A percentile compares a stretch with the other conserved stretches of the same genome.
These are phyloP conservation scores for Mobula hypostoma DNA, from an alignment of 2,113 vertebrate genomes.

Conservation along the genomic window DNA sequence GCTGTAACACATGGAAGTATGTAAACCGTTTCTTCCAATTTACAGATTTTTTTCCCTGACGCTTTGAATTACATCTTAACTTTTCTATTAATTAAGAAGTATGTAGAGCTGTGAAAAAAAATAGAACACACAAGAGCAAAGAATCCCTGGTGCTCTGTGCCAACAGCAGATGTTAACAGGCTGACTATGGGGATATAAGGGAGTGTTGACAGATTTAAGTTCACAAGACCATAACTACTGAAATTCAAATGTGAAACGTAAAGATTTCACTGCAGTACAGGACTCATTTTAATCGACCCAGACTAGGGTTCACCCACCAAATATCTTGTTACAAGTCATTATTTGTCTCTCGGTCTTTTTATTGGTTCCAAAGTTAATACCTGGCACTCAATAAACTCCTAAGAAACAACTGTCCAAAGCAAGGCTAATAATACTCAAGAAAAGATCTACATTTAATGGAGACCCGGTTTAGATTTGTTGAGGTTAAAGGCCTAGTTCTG, in stretches of 20 bases:
- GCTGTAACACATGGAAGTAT: slow-evolving; percentile 50
- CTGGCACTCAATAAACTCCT: slow-evolving; percentile 1
- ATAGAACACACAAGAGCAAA: slow-evolving; percentile 47
- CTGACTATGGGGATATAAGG: slow-evolving; percentile 47
- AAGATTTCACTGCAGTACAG: slow-evolving; percentile 37
- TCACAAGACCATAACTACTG: slow-evolving; percentile 39
- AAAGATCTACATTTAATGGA: background rate
- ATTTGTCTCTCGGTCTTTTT: background rate
- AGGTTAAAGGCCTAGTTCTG: background rate
- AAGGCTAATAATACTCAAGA: background rate
- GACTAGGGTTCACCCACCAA: background rate
- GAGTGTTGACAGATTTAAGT: slow-evolving; percentile 43
- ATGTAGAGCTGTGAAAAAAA: slow-evolving; percentile 43
- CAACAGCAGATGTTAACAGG: slow-evolving; percentile 51
- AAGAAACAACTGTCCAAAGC: background rate
- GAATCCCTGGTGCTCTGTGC: slow-evolving; percentile 45
- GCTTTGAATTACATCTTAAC: slow-evolving; percentile 47
- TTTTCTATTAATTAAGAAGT: slow-evolving; percentile 62
- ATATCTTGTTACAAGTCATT: slow-evolving; percentile 27
- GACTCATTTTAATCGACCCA: background rate
- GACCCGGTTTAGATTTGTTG: background rate
- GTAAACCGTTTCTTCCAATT: slow-evolving; percentile 51
- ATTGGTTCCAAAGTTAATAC: slow-evolving; percentile 1
- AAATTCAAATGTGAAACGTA: slow-evolving; percentile 40
- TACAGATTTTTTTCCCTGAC: slow-evolving; percentile 46